Percentiles rank a stretch among this genome's conserved stretches.
Evolutionary conservation across 2,797 vertebrate species (phyloP).

Genomic region (Setipinna tenuifilis): DNA sequence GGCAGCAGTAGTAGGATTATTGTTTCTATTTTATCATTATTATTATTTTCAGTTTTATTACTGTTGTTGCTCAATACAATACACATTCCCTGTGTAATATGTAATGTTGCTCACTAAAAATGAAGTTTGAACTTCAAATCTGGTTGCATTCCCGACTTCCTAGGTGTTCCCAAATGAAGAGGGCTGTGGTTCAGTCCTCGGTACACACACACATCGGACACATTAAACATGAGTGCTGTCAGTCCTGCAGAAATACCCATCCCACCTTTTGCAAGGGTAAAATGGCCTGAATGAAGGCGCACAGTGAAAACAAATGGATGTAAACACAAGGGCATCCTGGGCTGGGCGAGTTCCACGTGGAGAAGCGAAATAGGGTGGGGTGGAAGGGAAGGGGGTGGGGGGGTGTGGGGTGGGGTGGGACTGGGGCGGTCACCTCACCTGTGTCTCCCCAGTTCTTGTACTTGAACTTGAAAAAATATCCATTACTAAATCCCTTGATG

Average conservation of each 20-base stretch:
- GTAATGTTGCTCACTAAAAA: slow-evolving; percentile 12
- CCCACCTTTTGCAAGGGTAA: slow-evolving; percentile 50
- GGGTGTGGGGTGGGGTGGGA: not conserved
- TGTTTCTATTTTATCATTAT: slow-evolving; percentile 44
- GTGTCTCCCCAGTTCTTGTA: not conserved
- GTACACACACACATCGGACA: not conserved
- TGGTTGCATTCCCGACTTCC: slow-evolving; percentile 11
- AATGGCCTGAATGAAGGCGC: slow-evolving; percentile 50
- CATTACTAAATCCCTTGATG: slow-evolving; percentile 14
- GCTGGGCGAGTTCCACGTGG: slow-evolving; percentile 70
- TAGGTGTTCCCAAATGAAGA: slow-evolving; percentile 33
- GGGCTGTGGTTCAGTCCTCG: not conserved
- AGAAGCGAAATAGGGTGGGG: slow-evolving; percentile 60
- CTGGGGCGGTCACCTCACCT: slow-evolving; percentile 46
- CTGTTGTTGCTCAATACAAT: not conserved
- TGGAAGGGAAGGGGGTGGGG: slow-evolving; percentile 31
- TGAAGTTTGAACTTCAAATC: slow-evolving; percentile 17
- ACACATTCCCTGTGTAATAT: not conserved
- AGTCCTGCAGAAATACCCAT: not conserved
- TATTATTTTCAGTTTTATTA: slow-evolving; percentile 54
- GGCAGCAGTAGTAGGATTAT: slow-evolving; percentile 37
- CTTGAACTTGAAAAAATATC: slow-evolving; percentile 4
- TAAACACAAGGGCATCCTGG: slow-evolving; percentile 65
- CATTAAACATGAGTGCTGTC: slow-evolving; percentile 3
- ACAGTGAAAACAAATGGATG: slow-evolving; percentile 49